Percentiles rank a stretch among this genome's conserved stretches.
phyloP scores from a whole-genome alignment of 2,888 invertebrate genomes.

The Apodemia hepburni region DNA sequence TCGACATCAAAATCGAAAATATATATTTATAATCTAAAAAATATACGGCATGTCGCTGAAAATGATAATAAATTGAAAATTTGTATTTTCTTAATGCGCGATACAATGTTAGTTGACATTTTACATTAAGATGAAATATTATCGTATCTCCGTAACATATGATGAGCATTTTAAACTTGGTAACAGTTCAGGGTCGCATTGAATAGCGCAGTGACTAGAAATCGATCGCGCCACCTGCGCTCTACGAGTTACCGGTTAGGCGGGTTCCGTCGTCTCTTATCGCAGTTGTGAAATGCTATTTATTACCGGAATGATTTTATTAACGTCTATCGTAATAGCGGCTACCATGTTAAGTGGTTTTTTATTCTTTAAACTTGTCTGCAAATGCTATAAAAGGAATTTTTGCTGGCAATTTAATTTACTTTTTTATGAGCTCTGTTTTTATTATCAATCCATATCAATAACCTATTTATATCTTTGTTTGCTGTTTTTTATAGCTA shows the following conservation, averaged over 20 bases:
- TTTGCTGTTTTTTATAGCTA: background rate
- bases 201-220: slow-evolving; percentile 16
- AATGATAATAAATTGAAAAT: too few species aligned
- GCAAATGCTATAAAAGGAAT: slow-evolving; percentile 11
- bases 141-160: background rate
- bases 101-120: background rate
- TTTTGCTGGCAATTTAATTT: slow-evolving; percentile 3
- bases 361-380: slow-evolving; percentile 8
- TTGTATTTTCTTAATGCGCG: too few species aligned
- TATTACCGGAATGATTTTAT: slow-evolving; percentile 54
- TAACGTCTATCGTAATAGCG: slow-evolving; percentile 48
- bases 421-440: background rate
- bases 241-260: slow-evolving; percentile 47
- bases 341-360: slow-evolving; percentile 11
- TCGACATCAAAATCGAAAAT: too few species aligned
- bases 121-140: background rate
- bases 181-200: slow-evolving; percentile 6
- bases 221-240: slow-evolving; percentile 46
- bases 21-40: too few species aligned
- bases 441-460: background rate
- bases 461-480: slow-evolving; percentile 4
- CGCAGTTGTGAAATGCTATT: slow-evolving; percentile 50
- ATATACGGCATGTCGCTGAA: too few species aligned
- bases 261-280: slow-evolving; percentile 42
- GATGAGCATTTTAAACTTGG: background rate